Evolutionary conservation across 53 echinoderm and acorn worm genomes (phyloP), one percentile per base, ranked within the genome.

Genomic region (Mesocentrotus franciscanus): DNA sequence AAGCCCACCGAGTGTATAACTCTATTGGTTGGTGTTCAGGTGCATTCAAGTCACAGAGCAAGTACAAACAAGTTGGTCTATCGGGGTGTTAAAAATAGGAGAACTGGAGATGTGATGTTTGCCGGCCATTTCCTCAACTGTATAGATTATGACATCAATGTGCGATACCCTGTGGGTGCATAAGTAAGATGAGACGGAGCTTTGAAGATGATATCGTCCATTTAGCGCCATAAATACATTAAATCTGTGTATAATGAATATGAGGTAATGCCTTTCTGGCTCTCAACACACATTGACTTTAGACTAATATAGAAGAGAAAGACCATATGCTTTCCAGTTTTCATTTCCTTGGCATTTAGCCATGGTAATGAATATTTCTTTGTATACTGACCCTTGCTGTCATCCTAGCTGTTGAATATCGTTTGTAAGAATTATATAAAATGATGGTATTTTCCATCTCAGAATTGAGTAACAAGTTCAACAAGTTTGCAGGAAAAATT

Each of bases 41-140:
- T 18, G 81, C 18, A 81, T 81, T 81, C 81, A 5, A 81, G 81
- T 81, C 81, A 81, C 81, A 81, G 81, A 81, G 42, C 42, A 42
- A 81, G 20, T 81, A 33, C 42, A 81, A 81, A 81, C 20, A 81
- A 76, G 33, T 36, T 81, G 81, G 81, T 13, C 39, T 81, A 81
- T 81, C 81, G 33, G 18, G 39, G 33, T 20, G 18, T 42, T 33
- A 81, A 39, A 81, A 81, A 33, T 14, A 33, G 81, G 34, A 81
- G 33, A 78, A 81, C 9, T 81, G 81, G 4, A 18, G 22, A 81
- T 17, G 36, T 81, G 20, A 81, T 81, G 81, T 81, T 81, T 81
- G 42, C 36, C 8, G 1, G 18, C 36, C 81, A 33, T 81, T 42
- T 39, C 4, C 18, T 18, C 39, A 18, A 42, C 81, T 81, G 15